Base-by-base conservation (phyloP, 1,140 invertebrate species). In the Pygmarrhopalites habei region DNA sequence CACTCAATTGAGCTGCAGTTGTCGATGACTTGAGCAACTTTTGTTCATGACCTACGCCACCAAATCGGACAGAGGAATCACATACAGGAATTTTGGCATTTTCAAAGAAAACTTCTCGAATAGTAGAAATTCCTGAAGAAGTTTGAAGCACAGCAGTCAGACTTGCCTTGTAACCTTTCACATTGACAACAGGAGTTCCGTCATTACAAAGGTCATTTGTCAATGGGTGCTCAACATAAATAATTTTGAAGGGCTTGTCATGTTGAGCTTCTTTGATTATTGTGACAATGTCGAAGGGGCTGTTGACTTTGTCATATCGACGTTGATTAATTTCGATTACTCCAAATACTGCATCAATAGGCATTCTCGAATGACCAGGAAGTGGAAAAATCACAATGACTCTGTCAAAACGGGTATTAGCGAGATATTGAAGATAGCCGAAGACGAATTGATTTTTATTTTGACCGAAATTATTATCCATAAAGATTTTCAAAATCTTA, bases 391-490 rank as follows among this genome's bases (percentile, higher is more conserved):
- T 39, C 17, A 39, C 7, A 39, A 10, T 10, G 17, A 39, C 17
- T 39, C 17, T 7, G 10, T 39, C 35, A 39, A 39, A 39, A 10
- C 35, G 35, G 35, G 7, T 39, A 39, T 39, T 10, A 39, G 35
- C 17, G 17, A 39, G 35, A 17, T 39, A 7, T 17, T 39, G 35
- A 7, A 39, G 17, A 39, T 17, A 10, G 35, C 10, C 35, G 17
- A 39, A 39, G 7, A 39, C 35, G 10, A 10, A 10, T 17, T 17
- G 35, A 39, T 39, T 39, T 64, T 67, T 71, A 62, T 73, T 73
- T 72, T 71, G 72, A 12, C 67, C 67, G 25, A 63, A 52, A 53
- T 67, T 71, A 32, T 59, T 65, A 49, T 73, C 72, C 19, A 63
- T 66, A 41, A 67, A 71, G 1, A 73, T 46, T 10, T 62, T 26